phyloP scores from a whole-genome alignment of 2,888 invertebrate species.

The Herminia tarsipennalis region DNA sequence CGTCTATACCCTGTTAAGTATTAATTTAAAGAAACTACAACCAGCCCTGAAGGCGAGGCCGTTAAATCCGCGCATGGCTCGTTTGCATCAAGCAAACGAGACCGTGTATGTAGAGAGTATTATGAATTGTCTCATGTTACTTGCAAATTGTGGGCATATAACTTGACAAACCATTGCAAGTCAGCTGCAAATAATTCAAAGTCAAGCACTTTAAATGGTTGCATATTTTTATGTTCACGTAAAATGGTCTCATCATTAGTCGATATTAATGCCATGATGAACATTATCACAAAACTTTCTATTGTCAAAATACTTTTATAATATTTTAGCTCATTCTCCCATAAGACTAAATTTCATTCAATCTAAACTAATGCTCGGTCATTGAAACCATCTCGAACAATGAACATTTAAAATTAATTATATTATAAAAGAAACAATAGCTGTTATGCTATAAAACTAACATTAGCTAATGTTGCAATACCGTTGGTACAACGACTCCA shows the following conservation, averaged over 20 bases:
- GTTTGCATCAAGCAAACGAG: constrained; percentile 27
- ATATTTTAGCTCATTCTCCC: too few relatives aligned
- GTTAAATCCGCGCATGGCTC: constrained; percentile 23
- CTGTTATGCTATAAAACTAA: constrained; percentile 11
- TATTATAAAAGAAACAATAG: constrained; percentile 18
- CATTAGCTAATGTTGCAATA: constrained; percentile 42
- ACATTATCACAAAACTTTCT: too few relatives aligned
- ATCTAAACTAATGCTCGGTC: neutral
- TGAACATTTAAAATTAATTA: constrained; percentile 37
- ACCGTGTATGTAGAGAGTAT: constrained; percentile 18
- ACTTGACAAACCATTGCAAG: too few relatives aligned
- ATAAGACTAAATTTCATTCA: neutral
- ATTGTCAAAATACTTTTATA: too few relatives aligned
- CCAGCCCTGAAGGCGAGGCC: constrained; percentile 7
- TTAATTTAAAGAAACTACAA: neutral
- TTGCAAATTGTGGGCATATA: too few relatives aligned
- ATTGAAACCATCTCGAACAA: constrained; percentile 13
- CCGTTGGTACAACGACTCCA: constrained; percentile 43
- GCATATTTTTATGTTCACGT: too few relatives aligned
- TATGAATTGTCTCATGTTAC: constrained; percentile 14
- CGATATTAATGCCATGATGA: too few relatives aligned
- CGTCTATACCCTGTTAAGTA: too few relatives aligned
- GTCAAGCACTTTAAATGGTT: too few relatives aligned
- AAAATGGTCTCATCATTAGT: too few relatives aligned
- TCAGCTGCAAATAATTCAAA: too few relatives aligned